Conservation (phyloP, 35 echinoderm and acorn worm species). For the Ophiothrix spiculata region DNA sequence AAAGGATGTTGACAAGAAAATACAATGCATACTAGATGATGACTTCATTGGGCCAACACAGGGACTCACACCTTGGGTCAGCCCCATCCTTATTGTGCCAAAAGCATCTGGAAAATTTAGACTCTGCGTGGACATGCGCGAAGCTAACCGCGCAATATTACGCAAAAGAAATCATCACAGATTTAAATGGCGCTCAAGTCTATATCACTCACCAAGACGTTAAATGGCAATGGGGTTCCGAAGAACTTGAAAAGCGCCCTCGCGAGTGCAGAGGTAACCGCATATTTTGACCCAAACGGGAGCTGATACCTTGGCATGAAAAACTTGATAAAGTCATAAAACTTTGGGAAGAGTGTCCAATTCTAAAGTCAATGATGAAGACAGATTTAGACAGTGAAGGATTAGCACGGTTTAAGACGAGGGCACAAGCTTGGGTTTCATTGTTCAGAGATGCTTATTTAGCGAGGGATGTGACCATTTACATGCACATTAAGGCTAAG, state of each 20-base stretch:
- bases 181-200: constrained; percentile 47
- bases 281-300: too few relatives aligned
- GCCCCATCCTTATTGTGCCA: constrained; percentile 57
- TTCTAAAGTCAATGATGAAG: constrained; percentile 1
- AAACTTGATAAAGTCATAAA: too few relatives aligned
- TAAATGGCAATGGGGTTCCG: too few relatives aligned
- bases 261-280: too few relatives aligned
- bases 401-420: not conserved
- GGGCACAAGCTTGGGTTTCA: constrained; percentile 1
- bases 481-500: constrained; percentile 27
- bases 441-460: constrained; percentile 16
- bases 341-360: too few relatives aligned
- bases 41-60: constrained; percentile 46
- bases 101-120: constrained; percentile 20
- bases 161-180: constrained; percentile 48
- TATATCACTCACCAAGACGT: too few relatives aligned
- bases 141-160: constrained; percentile 47
- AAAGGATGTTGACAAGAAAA: constrained; percentile 50
- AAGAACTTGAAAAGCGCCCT: too few relatives aligned
- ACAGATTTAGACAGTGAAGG: not conserved
- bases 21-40: constrained; percentile 28
- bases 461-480: not conserved
- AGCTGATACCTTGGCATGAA: too few relatives aligned
- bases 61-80: constrained; percentile 66
- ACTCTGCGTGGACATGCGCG: constrained; percentile 71